Evolutionary conservation across 2,888 invertebrate genomes (phyloP), one percentile per base, ranked within the genome.

Genomic region (Clitarchus hookeri): DNA sequence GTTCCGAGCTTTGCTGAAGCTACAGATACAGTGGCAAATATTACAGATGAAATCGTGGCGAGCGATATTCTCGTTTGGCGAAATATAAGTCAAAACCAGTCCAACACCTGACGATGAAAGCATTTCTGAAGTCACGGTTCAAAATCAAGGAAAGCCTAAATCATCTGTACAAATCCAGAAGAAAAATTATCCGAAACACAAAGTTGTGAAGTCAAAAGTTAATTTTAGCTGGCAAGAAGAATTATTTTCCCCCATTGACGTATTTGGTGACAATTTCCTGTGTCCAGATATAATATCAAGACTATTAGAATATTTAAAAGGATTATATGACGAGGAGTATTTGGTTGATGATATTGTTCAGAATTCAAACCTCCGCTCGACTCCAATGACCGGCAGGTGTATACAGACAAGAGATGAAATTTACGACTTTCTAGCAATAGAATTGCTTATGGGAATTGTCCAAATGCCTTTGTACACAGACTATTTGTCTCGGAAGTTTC

Each of bases 391-490:
- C 23, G 54, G 54, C 16, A 6, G 23, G 6, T 65, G 27, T 27
- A 23, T 84, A 25, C 25, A 84, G 19, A 84, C 84, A n/a, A 84
- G 36, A 25, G 27, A 65, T 53, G 84, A 65, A 84, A 84, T 84
- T 53, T 53, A 84, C 26, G 16, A 84, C 54, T 84, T 84, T 54
- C 13, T 25, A 25, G 6, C 54, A 1, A 26, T 84, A 25, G 6
- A 36, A 23, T 36, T 84, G 23, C 53, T 44, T 19, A 44, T 84
- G n/a, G 48, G 84, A 4, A 44, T 44, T 19, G n/a, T 44, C 44
- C 25, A 25, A 44, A 84, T 84, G 84, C 84, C 84, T 27, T 44
- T 36, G 36, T 65, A 84, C 11, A 54, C 53, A 65, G 54, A 84
- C 65, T 65, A 84, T 65, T 65, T 12, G 54, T 53, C 84, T 25